Percentiles rank a stretch among this genome's conserved stretches.
Evolutionary conservation across 2,113 vertebrate species (phyloP).

Genomic region (Oreochromis tanganicae): DNA sequence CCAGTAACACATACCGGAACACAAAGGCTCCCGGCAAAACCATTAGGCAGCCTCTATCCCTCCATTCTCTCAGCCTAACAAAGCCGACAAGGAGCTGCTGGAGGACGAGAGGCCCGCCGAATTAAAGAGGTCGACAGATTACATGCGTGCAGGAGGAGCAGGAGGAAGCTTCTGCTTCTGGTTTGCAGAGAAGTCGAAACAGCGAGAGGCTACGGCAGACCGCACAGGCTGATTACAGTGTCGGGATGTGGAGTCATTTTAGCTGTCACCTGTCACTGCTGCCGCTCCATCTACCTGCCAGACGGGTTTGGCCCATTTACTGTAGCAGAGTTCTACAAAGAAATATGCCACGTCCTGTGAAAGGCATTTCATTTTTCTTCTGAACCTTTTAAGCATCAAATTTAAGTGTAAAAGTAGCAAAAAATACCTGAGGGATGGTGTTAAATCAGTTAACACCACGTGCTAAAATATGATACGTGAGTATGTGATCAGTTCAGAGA

Average conservation of each 20-base stretch:
- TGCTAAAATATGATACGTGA: not conserved
- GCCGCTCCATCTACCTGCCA: not conserved
- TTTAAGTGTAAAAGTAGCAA: not conserved
- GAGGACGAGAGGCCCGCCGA: not conserved
- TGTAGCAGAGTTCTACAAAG: not conserved
- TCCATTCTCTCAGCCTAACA: constrained; percentile 11
- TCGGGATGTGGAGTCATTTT: constrained; percentile 3
- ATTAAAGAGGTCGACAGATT: constrained; percentile 2
- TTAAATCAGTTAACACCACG: not conserved
- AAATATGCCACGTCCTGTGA: not conserved
- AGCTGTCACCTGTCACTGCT: constrained; percentile 8
- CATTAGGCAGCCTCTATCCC: not conserved
- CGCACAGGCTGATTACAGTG: constrained; percentile 22
- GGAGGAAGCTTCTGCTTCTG: not conserved
- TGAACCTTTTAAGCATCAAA: not conserved
- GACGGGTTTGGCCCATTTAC: not conserved
- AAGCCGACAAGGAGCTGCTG: constrained; percentile 28
- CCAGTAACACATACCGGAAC: constrained; percentile 44
- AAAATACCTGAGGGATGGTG: not conserved
- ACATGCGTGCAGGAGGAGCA: not conserved
- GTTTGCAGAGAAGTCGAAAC: not conserved
- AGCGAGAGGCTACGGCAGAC: not conserved
- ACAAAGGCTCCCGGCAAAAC: constrained; percentile 33
- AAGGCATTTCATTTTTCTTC: not conserved
- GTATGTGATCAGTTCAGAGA: not conserved